Base-by-base conservation (phyloP, 2,888 invertebrate species). In the Caenorhabditis auriculariae region DNA sequence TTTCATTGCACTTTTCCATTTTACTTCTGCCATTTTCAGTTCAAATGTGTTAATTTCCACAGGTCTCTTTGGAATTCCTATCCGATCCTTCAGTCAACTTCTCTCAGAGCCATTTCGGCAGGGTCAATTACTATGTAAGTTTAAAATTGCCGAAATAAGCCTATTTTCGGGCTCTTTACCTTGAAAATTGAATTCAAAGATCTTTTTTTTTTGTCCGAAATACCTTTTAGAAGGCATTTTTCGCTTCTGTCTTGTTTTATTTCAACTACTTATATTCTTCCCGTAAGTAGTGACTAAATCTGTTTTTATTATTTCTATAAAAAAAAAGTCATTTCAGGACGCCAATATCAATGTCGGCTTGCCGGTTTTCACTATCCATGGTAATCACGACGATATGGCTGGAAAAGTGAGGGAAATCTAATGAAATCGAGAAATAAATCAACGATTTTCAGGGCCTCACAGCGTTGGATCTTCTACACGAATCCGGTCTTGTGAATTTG, bases 341-440 rank as follows among this genome's bases (percentile, higher is more conserved):
- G 90, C 91, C 0, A 93, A 98, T 84, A 83, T 95, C 32, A 96
- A 95, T 82, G 87, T 99, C 44, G 88, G 90, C 0, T 88, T 93
- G 77, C 98, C 98, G 0, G 81, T 98, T 47, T 90, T 93, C 82
- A 91, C 93, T 0, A 94, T 98, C 76, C 95, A 98, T 84, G 98
- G 98, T 54, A 98, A 98, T 83, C 96, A 99, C 82, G 98, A 99
- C 83, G 96, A 98, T 84, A 93, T 80, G 27, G 81, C 83, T 19
- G 87, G 87, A 29, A 78, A 68, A 49, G 75, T 75, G 6, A 27
- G 57, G 35, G 15, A 12, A 21, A 29, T 29, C 4, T 35, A n/a
- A 17, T 45, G 19, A 41, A 41, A 19, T 12, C 15, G 9, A 9
- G 15, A 12, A 12, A 19, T 41, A 7, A 12, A 41, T 12, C 7